These are phyloP conservation scores for Eulemur rufifrons DNA, from an alignment of 2,113 vertebrate genomes.

Conservation along the genomic window DNA sequence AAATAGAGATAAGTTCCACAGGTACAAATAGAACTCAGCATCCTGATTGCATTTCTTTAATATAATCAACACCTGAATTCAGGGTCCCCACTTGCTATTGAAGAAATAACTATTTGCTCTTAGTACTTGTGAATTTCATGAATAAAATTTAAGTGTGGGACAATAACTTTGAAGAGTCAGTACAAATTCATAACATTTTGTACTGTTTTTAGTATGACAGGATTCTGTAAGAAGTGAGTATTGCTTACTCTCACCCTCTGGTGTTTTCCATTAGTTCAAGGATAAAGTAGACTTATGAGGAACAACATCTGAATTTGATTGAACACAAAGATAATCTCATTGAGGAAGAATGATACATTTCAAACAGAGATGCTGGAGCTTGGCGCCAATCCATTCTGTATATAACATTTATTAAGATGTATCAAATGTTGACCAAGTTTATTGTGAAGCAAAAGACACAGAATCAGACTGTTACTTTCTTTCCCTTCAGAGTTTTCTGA, in stretches of 20 bases:
- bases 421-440: constrained; percentile 50
- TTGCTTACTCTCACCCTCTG: constrained; percentile 32
- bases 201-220: constrained; percentile 13
- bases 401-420: constrained; percentile 68
- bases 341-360: constrained; percentile 59
- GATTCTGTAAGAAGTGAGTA: neutral
- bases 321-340: constrained; percentile 66
- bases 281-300: constrained; percentile 55
- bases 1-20: neutral
- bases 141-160: constrained; percentile 41
- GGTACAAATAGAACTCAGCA: neutral
- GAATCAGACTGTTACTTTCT: neutral
- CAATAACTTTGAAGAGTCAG: neutral
- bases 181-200: neutral
- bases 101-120: constrained; percentile 47
- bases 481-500: constrained; percentile 3
- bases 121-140: constrained; percentile 39
- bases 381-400: constrained; percentile 40
- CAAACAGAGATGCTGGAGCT: constrained; percentile 32
- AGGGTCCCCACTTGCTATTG: neutral
- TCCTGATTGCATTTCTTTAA: neutral
- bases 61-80: constrained; percentile 35
- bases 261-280: constrained; percentile 63
- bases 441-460: constrained; percentile 44
- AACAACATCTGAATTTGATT: constrained; percentile 63